These are phyloP conservation scores for Smutsia gigantea DNA, from an alignment of 2,797 vertebrate species.

Conservation along the genomic window DNA sequence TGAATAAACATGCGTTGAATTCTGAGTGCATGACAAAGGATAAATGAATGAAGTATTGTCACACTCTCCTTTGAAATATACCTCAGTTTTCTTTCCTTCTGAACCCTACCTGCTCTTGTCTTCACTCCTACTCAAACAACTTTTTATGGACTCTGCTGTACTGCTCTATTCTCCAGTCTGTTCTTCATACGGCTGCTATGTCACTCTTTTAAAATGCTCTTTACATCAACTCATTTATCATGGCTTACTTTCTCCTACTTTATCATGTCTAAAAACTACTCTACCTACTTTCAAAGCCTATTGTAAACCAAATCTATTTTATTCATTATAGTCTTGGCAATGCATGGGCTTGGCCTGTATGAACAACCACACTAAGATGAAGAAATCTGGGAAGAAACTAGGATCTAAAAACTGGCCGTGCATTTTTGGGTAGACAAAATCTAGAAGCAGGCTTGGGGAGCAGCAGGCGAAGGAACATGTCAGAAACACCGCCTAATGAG, in stretches of 20 bases:
- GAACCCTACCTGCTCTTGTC: neutral
- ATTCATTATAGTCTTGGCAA: neutral
- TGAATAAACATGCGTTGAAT: neutral
- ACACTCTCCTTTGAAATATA: neutral
- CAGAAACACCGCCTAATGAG: neutral
- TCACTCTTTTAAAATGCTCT: neutral
- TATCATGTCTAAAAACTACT: neutral
- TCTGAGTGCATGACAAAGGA: neutral
- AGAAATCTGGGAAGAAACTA: neutral
- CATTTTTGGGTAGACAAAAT: neutral
- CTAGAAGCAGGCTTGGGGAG: neutral
- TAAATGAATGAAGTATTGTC: neutral
- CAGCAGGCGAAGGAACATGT: neutral
- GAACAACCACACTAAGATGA: neutral
- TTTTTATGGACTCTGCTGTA: neutral
- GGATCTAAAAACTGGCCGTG: neutral
- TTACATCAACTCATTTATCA: neutral
- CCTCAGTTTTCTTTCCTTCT: neutral
- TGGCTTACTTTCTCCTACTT: neutral
- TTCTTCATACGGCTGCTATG: neutral
- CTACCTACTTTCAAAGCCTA: neutral
- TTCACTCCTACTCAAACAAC: neutral
- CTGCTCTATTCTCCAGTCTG: neutral
- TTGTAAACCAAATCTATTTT: neutral
- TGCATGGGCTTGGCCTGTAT: neutral